Conservation (phyloP, 2,113 vertebrate genomes). For the Colaptes auratus region DNA sequence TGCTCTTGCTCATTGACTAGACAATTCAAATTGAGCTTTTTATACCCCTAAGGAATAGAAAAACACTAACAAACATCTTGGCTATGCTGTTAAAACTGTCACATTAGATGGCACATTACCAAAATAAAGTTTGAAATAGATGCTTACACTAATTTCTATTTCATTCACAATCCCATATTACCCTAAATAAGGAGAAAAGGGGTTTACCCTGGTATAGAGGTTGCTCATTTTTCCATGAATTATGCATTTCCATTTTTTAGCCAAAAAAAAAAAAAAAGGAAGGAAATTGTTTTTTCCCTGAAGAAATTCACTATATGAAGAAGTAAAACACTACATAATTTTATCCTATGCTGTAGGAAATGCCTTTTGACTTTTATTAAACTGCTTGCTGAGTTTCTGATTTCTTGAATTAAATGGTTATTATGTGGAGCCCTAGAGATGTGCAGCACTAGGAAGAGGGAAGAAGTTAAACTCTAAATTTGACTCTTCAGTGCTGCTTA, state of each 20-base stretch:
- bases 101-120: not conserved
- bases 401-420: slow-evolving; percentile 4
- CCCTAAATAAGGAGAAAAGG: not conserved
- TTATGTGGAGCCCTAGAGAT: not conserved
- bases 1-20: not conserved
- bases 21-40: slow-evolving; percentile 4
- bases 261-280: not conserved
- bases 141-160: slow-evolving; percentile 10
- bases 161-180: not conserved
- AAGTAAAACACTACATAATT: slow-evolving; percentile 14
- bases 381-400: not conserved
- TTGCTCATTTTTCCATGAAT: not conserved
- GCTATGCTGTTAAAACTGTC: not conserved
- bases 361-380: slow-evolving; percentile 32
- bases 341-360: slow-evolving; percentile 9
- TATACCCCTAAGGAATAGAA: not conserved
- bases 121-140: slow-evolving; percentile 13
- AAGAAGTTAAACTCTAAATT: not conserved
- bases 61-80: not conserved
- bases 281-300: not conserved
- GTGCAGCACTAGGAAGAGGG: not conserved
- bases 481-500: not conserved
- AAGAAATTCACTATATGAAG: slow-evolving; percentile 2
- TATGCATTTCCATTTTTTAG: not conserved
- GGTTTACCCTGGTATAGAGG: not conserved